Conservation (phyloP, 2,888 invertebrate genomes). For the Luffia ferchaultella region DNA sequence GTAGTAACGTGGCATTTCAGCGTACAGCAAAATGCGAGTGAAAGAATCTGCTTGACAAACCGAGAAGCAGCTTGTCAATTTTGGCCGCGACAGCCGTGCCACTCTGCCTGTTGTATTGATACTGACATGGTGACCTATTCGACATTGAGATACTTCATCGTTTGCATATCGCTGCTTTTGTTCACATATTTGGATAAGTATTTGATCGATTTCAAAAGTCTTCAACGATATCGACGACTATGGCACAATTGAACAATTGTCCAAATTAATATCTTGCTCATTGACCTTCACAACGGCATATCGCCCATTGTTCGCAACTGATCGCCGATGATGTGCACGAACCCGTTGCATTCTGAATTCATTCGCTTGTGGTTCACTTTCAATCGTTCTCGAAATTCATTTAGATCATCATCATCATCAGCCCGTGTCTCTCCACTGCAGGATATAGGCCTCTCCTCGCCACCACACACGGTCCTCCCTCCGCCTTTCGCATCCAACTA, state of each 20-base stretch:
- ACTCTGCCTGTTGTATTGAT: conserved; percentile 15
- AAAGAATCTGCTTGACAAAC: conserved; percentile 1
- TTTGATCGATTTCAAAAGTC: conserved; percentile 14
- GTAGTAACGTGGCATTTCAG: neutral
- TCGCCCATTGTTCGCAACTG: conserved; percentile 14
- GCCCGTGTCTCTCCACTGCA: too few relatives aligned
- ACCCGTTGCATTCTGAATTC: too few relatives aligned
- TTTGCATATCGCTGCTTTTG: conserved; percentile 19
- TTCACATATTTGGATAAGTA: conserved; percentile 10
- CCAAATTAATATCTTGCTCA: conserved; percentile 15
- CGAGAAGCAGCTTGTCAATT: neutral
- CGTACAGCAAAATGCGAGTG: neutral
- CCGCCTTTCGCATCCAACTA: too few relatives aligned
- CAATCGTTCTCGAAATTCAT: too few relatives aligned
- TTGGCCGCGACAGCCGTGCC: neutral
- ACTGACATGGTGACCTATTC: conserved; percentile 19
- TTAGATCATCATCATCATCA: too few relatives aligned
- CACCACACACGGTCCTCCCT: too few relatives aligned
- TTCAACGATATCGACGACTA: conserved; percentile 17
- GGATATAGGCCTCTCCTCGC: too few relatives aligned
- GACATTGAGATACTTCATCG: conserved; percentile 17
- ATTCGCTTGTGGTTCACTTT: too few relatives aligned
- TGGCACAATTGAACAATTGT: conserved; percentile 19
- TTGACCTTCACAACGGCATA: conserved; percentile 14
- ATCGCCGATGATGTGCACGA: conserved; percentile 18